These are phyloP conservation scores for Lytechinus pictus DNA, from an alignment of 35 echinoderm and acorn worm species.

Conservation along the genomic window DNA sequence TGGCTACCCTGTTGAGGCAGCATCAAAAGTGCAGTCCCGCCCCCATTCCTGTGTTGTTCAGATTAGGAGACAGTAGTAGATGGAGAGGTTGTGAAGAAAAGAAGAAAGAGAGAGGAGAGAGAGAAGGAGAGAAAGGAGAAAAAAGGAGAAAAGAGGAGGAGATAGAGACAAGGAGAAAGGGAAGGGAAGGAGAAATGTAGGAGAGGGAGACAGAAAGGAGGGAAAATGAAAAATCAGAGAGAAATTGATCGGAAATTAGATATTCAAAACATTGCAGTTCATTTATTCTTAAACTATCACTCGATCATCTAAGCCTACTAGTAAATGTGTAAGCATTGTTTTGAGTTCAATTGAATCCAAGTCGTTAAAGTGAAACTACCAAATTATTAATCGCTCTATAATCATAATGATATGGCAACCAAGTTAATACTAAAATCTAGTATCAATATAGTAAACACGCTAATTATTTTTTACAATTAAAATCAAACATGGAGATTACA, in stretches of 20 bases:
- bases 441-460: no score
- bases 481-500: no score
- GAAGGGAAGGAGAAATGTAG: not conserved
- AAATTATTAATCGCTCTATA: no score
- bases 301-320: no score
- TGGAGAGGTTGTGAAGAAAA: not conserved
- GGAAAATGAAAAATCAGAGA: not conserved
- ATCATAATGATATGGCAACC: no score
- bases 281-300: no score
- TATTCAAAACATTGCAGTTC: no score
- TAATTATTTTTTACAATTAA: no score
- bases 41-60: not conserved
- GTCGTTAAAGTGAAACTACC: no score
- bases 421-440: no score
- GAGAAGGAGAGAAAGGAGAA: not conserved
- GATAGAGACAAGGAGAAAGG: not conserved
- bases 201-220: not conserved
- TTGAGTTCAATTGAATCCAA: no score
- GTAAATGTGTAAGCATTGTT: no score
- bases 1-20: not conserved
- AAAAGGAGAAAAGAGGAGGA: not conserved
- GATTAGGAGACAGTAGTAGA: not conserved
- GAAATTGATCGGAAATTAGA: not conserved
- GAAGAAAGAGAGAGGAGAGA: not conserved
- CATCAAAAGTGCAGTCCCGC: not conserved